Evolutionary conservation across 2,113 vertebrate genomes (phyloP), one percentile per base, ranked within the genome.

Genomic region (Mus spicilegus): DNA sequence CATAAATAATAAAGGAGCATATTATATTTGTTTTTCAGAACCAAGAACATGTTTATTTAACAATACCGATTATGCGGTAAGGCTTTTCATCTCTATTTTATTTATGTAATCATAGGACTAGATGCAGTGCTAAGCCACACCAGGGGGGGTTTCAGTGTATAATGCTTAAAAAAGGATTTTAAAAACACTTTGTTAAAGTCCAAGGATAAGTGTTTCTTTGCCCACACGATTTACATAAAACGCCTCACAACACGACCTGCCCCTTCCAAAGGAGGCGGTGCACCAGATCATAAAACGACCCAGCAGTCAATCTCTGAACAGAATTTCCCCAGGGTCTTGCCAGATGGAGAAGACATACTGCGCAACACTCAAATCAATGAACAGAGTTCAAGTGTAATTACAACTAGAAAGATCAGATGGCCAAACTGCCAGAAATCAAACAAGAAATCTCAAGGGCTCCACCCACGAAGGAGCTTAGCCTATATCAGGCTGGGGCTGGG

Each of bases 31-130:
- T 75, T 97, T 36, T 97, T 95, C 97, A 98, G 97, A 97, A 95
- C 96, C 95, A 93, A 97, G 63, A 93, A 98, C 95, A 24, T 98
- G 97, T 87, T 97, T 97, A 7, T 96, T 96, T 94, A 97, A 97
- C 69, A 75, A 97, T 73, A 97, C 46, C 5, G 75, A 97, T 24
- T 97, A 98, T 87, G n/a, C 89, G 97, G 97, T 98, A 97, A 96
- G 82, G 3, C 46, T 2, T 54, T 94, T 80, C 54, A 75, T 88
- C 16, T 61, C 81, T 80, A 61, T 77, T 94, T 97, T 69, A 67
- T 81, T 90, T 61, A 49, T 80, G n/a, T 91, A 78, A 65, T 81
- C 84, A 56, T 5, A 51, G 56, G n/a, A 92, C 61, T 81, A 88
- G 92, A 77, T 81, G 2, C 2, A 89, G 58, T 49, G 30, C 10